phyloP scores from a whole-genome alignment of 1,140 invertebrate genomes.

The Camponotus pennsylvanicus region DNA sequence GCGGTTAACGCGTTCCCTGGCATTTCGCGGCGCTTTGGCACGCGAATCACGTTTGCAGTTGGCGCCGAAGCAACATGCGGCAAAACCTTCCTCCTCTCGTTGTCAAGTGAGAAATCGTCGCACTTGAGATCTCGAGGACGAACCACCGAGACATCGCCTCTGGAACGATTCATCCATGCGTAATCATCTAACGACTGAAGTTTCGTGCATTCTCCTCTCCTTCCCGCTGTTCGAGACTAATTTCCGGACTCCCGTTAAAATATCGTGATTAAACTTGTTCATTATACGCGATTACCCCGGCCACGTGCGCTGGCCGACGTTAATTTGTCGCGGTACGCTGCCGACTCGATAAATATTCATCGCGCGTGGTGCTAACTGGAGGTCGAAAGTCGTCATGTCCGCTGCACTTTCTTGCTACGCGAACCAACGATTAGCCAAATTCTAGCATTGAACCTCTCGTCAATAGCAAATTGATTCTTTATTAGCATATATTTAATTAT shows the following conservation, averaged over 20 bases:
- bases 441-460: background rate
- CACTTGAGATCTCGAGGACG: constrained; percentile 29
- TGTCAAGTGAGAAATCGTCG: constrained; percentile 57
- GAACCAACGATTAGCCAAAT: constrained; percentile 9
- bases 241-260: constrained; percentile 59
- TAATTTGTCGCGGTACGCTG: constrained; percentile 75
- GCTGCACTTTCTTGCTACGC: constrained; percentile 44
- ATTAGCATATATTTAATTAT: background rate
- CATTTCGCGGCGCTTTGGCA: constrained; percentile 62
- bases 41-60: constrained; percentile 73
- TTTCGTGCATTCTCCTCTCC: constrained; percentile 64
- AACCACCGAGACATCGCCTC: background rate
- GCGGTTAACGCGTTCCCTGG: background rate
- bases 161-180: constrained; percentile 28
- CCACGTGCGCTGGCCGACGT: constrained; percentile 60
- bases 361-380: constrained; percentile 59
- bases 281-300: constrained; percentile 17
- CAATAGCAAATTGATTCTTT: background rate
- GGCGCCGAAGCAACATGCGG: constrained; percentile 63
- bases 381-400: constrained; percentile 29
- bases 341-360: constrained; percentile 78
- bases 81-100: constrained; percentile 65
- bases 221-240: background rate
- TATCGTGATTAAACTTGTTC: constrained; percentile 79
- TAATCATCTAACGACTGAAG: constrained; percentile 70